Conservation (phyloP, 1,140 invertebrate genomes). For the Polyergus mexicanus region DNA sequence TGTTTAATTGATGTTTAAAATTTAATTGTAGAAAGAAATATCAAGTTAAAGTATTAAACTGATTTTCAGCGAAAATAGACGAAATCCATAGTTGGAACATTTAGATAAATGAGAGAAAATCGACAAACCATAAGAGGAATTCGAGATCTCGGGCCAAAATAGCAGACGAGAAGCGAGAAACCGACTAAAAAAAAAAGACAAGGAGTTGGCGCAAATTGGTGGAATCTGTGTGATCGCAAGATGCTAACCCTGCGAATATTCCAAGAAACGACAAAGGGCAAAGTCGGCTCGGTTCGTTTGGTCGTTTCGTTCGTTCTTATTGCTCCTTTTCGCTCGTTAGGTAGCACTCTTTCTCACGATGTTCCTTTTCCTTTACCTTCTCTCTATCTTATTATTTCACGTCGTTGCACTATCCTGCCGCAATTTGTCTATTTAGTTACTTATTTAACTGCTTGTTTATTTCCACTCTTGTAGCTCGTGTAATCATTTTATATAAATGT, state of each 20-base stretch:
- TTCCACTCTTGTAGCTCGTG: background rate
- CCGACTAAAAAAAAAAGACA: background rate
- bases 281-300: conserved; percentile 43
- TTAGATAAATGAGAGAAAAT: conserved; percentile 13
- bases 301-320: conserved; percentile 9
- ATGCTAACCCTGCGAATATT: conserved; percentile 53
- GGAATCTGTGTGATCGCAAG: conserved; percentile 61
- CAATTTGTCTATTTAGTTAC: conserved; percentile 47
- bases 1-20: background rate
- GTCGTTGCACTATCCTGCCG: conserved; percentile 42
- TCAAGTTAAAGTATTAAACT: background rate
- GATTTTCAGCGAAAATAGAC: no score
- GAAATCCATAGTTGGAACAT: background rate
- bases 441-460: conserved; percentile 45
- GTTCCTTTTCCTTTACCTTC: conserved; percentile 24
- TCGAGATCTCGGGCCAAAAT: background rate
- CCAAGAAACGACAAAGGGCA: conserved; percentile 43
- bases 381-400: conserved; percentile 57
- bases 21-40: conserved; percentile 24
- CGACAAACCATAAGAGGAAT: background rate
- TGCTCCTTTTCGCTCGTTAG: conserved; percentile 54
- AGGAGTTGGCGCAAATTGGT: background rate
- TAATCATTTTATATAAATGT: conserved; percentile 27
- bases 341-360: background rate
- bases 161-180: conserved; percentile 22